A percentile compares a stretch with the other conserved stretches of the same genome.
These are phyloP conservation scores for Cephalopterus ornatus DNA, from an alignment of 2,113 vertebrate genomes.

Conservation along the genomic window DNA sequence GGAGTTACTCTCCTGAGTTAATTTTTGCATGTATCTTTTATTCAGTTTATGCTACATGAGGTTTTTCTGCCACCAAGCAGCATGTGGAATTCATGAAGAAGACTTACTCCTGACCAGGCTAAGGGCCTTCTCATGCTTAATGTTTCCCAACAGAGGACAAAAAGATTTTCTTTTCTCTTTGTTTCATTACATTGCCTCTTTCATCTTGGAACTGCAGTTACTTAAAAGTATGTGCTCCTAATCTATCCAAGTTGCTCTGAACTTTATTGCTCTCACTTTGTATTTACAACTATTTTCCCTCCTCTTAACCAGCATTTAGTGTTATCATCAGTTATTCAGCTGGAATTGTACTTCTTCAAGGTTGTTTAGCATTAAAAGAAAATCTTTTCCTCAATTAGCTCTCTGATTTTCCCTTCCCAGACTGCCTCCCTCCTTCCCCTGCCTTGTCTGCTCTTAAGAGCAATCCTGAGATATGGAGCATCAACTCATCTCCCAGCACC, in stretches of 20 bases:
- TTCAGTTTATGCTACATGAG: neutral
- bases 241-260: neutral
- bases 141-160: neutral
- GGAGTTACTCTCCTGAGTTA: neutral
- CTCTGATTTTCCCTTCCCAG: neutral
- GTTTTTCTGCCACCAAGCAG: neutral
- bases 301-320: neutral
- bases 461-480: neutral
- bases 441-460: neutral
- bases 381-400: neutral
- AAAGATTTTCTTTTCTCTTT: neutral
- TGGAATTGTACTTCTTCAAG: neutral
- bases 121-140: neutral
- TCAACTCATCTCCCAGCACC: neutral
- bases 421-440: neutral
- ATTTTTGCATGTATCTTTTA: neutral
- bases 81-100: neutral
- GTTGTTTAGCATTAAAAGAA: slow-evolving; percentile 4
- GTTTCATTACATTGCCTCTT: neutral
- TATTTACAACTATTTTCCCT: neutral
- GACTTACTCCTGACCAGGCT: neutral
- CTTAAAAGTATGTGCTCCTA: neutral
- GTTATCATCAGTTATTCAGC: neutral
- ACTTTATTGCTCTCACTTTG: neutral
- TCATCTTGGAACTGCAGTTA: neutral